Conservation (phyloP, 2,888 invertebrate species). For the Spodoptera exigua region DNA sequence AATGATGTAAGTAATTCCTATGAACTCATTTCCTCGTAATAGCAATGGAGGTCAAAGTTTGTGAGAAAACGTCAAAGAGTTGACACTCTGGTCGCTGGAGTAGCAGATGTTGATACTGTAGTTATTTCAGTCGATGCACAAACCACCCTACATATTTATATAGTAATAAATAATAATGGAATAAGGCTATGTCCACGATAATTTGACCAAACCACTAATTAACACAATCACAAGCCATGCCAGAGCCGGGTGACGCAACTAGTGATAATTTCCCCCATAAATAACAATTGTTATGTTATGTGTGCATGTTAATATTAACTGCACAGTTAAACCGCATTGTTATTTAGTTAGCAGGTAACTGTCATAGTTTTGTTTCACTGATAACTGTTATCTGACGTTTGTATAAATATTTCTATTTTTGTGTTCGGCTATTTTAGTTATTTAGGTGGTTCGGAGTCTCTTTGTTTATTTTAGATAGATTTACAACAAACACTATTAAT, state of each 20-base stretch:
- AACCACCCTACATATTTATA: not conserved
- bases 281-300: constrained; percentile 33
- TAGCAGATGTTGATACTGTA: not conserved
- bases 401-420: not conserved
- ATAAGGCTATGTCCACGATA: constrained; percentile 31
- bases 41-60: too few species aligned
- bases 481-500: too few species aligned
- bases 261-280: constrained; percentile 49
- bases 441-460: not conserved
- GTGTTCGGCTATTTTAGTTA: constrained; percentile 9
- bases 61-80: not conserved
- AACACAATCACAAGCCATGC: constrained; percentile 19
- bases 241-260: constrained; percentile 38
- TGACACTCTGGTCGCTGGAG: not conserved
- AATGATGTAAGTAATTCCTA: too few species aligned
- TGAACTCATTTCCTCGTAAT: too few species aligned
- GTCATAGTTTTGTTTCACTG: not conserved
- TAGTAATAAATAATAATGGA: constrained; percentile 26
- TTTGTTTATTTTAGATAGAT: not conserved
- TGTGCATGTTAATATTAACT: constrained; percentile 5
- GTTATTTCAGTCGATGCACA: constrained; percentile 1
- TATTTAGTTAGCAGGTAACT: constrained; percentile 24
- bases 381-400: constrained; percentile 12
- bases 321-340: constrained; percentile 23
- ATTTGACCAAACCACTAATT: constrained; percentile 46